Evolutionary conservation across 1,140 invertebrate species (phyloP), one percentile per base, ranked within the genome.

Genomic region (Cardiocondyla obscurior): DNA sequence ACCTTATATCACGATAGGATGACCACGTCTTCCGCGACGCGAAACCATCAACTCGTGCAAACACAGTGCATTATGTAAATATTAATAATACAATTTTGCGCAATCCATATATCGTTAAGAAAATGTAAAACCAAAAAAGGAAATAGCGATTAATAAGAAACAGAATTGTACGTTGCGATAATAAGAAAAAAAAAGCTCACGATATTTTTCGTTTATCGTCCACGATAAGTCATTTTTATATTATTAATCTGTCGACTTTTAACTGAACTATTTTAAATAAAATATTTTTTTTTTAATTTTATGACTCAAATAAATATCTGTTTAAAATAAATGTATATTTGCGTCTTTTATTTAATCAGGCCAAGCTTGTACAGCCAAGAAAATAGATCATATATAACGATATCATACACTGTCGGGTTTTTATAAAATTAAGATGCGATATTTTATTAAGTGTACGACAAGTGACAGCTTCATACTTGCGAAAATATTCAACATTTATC

Each of bases 401-500:
- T 65, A 76, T 65, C 8, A 30, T 49, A 49, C n/a, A 46, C 22
- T n/a, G n/a, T 28, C 14, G 22, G 10, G 3, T 39, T 51, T 65
- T 51, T 53, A 36, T 25, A 3, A 39, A 67, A 67, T 67, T 65
- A 39, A 65, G 57, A 36, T 22, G 58, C 42, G 19, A 49, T 67
- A 53, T 51, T 65, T 77, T 67, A 77, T 65, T 77, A 77, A 67
- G 33, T 22, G 5, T 30, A 28, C 8, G 44, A 57, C n/a, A 16
- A 19, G 19, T 57, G 62, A 73, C 64, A 57, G 42, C 30, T 81
- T 7, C 51, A 22, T 19, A 57, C 42, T n/a, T 30, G 30, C 49
- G 2, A 72, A 81, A 81, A 74, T 81, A 49, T 44, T 55, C 25
- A 55, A 39, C 28, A 33, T 28, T 77, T 67, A 67, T 77, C 42